phyloP scores from a whole-genome alignment of 2,113 vertebrate genomes.

The Tor tambroides region DNA sequence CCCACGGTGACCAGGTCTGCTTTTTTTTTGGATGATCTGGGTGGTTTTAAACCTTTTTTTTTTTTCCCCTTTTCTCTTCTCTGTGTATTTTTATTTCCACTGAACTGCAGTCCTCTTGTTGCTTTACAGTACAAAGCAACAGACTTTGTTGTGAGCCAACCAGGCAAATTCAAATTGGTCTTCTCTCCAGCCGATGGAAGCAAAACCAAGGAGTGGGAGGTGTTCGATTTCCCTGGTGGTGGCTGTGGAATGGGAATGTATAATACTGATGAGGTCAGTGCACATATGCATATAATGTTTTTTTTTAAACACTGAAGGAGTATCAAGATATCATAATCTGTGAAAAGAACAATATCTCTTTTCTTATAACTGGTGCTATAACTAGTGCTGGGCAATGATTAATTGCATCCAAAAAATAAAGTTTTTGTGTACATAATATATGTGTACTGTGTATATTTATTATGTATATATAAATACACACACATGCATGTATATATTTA shows the following conservation, averaged over 20 bases:
- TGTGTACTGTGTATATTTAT: no score
- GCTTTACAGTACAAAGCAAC: conserved; percentile 90
- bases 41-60: no score
- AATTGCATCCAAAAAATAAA: no score
- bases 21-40: not conserved
- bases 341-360: not conserved
- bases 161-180: conserved; percentile 90
- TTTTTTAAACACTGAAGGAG: not conserved
- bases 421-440: no score
- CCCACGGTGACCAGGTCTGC: conserved; percentile 92
- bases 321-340: not conserved
- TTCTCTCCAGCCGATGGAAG: conserved; percentile 89
- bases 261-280: conserved; percentile 92
- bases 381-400: no score
- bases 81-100: not conserved
- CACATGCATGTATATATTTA: no score
- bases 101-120: conserved; percentile 7
- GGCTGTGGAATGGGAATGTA: conserved; percentile 99
- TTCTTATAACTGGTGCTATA: no score
- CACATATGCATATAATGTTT: not conserved
- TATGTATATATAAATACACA: no score
- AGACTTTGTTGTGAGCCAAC: conserved; percentile 87
- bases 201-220: conserved; percentile 87
- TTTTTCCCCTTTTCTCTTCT: no score
- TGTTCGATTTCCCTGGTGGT: conserved; percentile 87